A percentile compares a stretch with the other conserved stretches of the same genome.
Evolutionary conservation across 1,140 invertebrate genomes (phyloP).

Genomic region (Drosophila jambulina): DNA sequence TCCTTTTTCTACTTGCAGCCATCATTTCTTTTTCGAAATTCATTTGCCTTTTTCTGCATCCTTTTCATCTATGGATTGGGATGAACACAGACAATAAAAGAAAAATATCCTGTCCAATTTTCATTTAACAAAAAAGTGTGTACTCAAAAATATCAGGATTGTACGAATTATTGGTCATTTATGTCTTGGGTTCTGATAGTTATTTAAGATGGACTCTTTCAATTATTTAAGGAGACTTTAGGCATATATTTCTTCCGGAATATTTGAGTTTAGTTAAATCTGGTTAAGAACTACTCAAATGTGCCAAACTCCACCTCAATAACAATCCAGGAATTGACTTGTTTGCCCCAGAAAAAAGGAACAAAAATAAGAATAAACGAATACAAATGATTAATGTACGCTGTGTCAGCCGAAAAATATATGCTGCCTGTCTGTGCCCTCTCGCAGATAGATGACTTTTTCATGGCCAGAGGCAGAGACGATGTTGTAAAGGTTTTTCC

Average conservation of each 20-base stretch:
- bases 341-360: conserved; percentile 52
- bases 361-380: conserved; percentile 18
- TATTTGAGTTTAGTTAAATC: conserved; percentile 12
- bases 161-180: background rate
- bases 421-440: conserved; percentile 61
- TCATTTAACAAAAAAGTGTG: background rate
- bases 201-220: background rate
- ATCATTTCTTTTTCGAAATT: conserved; percentile 3
- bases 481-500: conserved; percentile 24
- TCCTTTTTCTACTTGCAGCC: background rate
- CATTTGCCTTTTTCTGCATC: conserved; percentile 4
- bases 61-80: background rate
- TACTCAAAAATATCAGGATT: background rate
- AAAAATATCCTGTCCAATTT: background rate
- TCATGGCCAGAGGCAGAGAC: conserved; percentile 33
- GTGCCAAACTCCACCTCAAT: conserved; percentile 19
- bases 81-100: background rate
- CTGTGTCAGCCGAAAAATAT: conserved; percentile 78
- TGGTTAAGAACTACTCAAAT: conserved; percentile 9
- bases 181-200: background rate
- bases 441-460: conserved; percentile 39
- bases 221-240: background rate
- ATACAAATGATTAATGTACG: conserved; percentile 77
- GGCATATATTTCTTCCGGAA: background rate
- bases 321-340: conserved; percentile 63